Conservation (phyloP, 2,888 invertebrate genomes). For the Synergus gifuensis region DNA sequence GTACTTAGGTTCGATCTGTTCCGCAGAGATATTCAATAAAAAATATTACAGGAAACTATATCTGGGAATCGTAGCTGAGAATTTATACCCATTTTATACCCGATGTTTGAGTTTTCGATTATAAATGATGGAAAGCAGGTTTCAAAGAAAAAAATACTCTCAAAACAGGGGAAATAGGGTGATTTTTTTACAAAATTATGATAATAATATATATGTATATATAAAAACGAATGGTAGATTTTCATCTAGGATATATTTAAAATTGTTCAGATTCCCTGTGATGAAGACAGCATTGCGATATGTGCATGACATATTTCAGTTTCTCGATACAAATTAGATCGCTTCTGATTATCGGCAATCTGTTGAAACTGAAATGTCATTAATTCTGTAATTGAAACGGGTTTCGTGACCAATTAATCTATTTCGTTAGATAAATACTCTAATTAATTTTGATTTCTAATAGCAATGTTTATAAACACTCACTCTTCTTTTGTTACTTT, state of each 20-base stretch:
- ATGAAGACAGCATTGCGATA: background rate
- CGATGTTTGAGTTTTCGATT: too few species aligned
- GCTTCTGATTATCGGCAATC: background rate
- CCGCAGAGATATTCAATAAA: background rate
- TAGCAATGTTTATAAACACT: background rate
- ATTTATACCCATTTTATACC: too few species aligned
- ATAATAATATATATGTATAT: too few species aligned
- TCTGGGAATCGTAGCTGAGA: background rate
- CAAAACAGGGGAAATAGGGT: too few species aligned
- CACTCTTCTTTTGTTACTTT: too few species aligned
- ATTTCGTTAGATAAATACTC: background rate
- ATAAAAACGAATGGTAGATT: background rate
- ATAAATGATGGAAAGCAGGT: too few species aligned
- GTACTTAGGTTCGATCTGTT: constrained; percentile 15
- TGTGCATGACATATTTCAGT: background rate
- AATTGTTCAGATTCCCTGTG: background rate
- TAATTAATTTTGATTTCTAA: background rate
- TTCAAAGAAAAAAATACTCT: too few species aligned
- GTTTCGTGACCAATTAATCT: background rate
- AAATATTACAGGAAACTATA: background rate
- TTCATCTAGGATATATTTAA: background rate
- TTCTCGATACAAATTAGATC: background rate
- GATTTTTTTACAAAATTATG: too few species aligned
- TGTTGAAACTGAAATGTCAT: background rate
- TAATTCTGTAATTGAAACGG: background rate